Evolutionary conservation across 2,797 vertebrate genomes (phyloP), one percentile per base, ranked within the genome.

Genomic region (Mormyrops boulengeri): DNA sequence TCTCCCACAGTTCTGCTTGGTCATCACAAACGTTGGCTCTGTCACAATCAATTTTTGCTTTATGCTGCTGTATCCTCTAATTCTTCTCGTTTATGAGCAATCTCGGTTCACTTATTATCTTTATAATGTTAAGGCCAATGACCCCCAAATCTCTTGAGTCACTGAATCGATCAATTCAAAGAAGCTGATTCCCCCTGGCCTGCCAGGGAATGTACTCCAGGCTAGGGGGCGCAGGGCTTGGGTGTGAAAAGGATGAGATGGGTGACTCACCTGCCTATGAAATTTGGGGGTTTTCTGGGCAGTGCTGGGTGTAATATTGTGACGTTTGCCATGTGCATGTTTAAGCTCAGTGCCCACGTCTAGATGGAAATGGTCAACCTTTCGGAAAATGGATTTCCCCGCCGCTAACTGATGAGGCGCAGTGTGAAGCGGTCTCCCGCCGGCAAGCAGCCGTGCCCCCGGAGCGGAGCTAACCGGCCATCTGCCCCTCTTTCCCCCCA

Each of bases 401-500:
- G 26, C 22, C n/a, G 85, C 12, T 14, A 53, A 47, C 34, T 47
- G 66, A 69, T 69, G 66, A 69, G 66, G 26, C 1, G 26, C 66
- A 34, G 66, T 30, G 66, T 69, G 11, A 22, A 50, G 82, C 2
- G 47, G 19, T 19, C 19, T 85, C n/a, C 44, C 9, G 44, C 3
- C 2, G 9, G 11, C 47, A 41, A n/a, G 41, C 47, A 12, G 82
- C n/a, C 44, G 41, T 34, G 50, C 50, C 53, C 50, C 47, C 12
- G 0, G 85, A 53, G 52, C 12, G 26, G 14, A 34, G 26, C 52
- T 87, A 87, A 87, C 52, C 5, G 50, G 6, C 52, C 47, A 90
- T 87, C 17, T 86, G 47, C 89, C 47, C 86, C 55, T 26, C 26
- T 77, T n/a, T 92, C 90, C 95, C 93, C 91, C 8, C 97, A 99